Evolutionary conservation across 2,797 vertebrate species (phyloP).

Genomic region (Rhinella marina): DNA sequence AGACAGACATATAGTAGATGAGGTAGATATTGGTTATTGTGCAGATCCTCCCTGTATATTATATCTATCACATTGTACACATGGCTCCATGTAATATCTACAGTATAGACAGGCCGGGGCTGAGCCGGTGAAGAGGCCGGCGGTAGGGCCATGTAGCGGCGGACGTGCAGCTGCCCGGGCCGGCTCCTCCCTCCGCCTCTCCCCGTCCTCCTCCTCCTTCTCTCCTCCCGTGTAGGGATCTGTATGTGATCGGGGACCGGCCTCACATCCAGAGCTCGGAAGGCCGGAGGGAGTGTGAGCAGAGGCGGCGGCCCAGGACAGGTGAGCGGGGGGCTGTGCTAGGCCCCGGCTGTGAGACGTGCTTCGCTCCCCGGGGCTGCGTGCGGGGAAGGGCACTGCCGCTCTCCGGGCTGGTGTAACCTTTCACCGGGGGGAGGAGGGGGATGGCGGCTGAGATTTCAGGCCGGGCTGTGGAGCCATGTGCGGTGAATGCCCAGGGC

Average conservation of each 20-base stretch:
- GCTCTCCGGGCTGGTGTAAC: neutral
- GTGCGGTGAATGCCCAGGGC: neutral
- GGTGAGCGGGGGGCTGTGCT: neutral
- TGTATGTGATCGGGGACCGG: constrained; percentile 51
- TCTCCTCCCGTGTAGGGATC: constrained; percentile 17
- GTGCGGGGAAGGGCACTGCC: neutral
- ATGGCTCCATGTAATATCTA: neutral
- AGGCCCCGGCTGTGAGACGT: neutral
- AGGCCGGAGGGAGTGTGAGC: constrained; percentile 36
- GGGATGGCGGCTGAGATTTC: neutral
- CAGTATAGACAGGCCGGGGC: neutral
- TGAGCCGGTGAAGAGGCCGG: constrained; percentile 19
- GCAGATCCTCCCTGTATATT: no score
- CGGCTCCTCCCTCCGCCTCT: neutral
- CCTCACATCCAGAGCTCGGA: constrained; percentile 38
- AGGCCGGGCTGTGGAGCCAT: neutral
- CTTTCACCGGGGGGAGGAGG: neutral
- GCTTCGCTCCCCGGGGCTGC: neutral
- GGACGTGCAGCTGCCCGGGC: constrained; percentile 4
- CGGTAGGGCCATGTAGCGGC: neutral
- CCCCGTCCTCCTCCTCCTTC: constrained; percentile 49
- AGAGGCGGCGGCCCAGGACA: constrained; percentile 24
- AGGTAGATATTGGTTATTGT: no score
- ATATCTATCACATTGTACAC: neutral
- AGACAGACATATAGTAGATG: no score